Evolutionary conservation across 1,140 invertebrate species (phyloP).

Genomic region (Cotesia typhae): DNA sequence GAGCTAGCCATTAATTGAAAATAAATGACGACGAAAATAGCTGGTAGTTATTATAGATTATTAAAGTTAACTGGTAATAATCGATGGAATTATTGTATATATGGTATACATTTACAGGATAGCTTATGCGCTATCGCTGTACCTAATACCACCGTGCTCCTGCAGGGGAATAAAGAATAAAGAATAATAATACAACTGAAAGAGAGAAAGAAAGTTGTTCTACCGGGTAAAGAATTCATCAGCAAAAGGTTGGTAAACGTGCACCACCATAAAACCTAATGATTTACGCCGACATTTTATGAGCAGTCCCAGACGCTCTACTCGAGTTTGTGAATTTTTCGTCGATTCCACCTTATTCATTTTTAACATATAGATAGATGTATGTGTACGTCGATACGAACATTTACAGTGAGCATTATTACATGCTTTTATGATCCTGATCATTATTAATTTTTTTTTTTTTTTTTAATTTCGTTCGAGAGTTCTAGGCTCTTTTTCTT

Average conservation of each 20-base stretch:
- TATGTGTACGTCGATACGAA: not conserved
- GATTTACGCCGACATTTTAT: conserved; percentile 66
- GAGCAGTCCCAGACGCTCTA: conserved; percentile 56
- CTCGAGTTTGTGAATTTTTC: conserved; percentile 63
- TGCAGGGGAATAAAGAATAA: not conserved
- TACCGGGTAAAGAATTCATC: conserved; percentile 62
- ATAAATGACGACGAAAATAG: too few relatives aligned
- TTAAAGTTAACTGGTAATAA: too few relatives aligned
- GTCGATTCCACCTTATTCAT: conserved; percentile 49
- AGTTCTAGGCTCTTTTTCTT: too few relatives aligned
- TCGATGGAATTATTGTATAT: too few relatives aligned
- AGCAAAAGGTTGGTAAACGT: conserved; percentile 63
- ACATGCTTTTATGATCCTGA: too few relatives aligned
- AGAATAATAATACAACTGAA: not conserved
- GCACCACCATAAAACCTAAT: conserved; percentile 64
- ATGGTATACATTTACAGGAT: too few relatives aligned
- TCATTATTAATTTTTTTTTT: too few relatives aligned
- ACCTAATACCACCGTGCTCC: not conserved
- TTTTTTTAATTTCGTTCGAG: too few relatives aligned
- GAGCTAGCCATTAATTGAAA: too few relatives aligned
- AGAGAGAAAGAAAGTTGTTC: conserved; percentile 27
- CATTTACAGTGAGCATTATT: not conserved
- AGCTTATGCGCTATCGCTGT: too few relatives aligned
- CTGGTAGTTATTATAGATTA: too few relatives aligned
- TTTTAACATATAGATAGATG: not conserved